phyloP scores from a whole-genome alignment of 1,140 invertebrate species.

The Neodiprion fabricii region DNA sequence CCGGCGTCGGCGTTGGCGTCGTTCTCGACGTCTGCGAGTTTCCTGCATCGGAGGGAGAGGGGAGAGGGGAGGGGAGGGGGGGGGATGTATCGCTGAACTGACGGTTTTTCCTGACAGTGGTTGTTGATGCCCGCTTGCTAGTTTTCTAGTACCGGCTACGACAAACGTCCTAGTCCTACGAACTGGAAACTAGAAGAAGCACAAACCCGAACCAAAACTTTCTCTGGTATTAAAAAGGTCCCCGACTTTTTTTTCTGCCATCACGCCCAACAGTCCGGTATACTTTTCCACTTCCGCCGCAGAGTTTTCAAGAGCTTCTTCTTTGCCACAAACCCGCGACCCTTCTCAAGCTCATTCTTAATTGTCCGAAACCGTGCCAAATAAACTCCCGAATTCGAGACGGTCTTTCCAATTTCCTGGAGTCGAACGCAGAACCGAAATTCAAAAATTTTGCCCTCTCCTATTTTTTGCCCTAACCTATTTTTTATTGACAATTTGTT shows the following conservation, averaged over 20 bases:
- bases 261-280: neutral
- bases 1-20: too few relatives aligned
- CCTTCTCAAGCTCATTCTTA: neutral
- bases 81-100: too few relatives aligned
- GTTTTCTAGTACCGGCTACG: too few relatives aligned
- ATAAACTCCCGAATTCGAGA: slow-evolving; percentile 1
- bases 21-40: too few relatives aligned
- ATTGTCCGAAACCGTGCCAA: neutral
- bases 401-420: neutral
- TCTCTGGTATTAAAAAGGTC: neutral
- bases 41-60: too few relatives aligned
- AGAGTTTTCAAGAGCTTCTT: slow-evolving; percentile 2
- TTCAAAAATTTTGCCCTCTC: neutral
- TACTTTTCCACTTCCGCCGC: neutral
- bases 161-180: neutral
- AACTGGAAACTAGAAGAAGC: neutral
- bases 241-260: neutral
- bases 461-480: neutral
- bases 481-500: too few relatives aligned
- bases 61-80: too few relatives aligned
- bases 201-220: neutral
- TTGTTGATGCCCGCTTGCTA: too few relatives aligned
- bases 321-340: too few relatives aligned
- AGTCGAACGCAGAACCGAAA: neutral
- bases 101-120: too few relatives aligned